Percentiles rank a stretch among this genome's conserved stretches.
Evolutionary conservation across 2,888 invertebrate genomes (phyloP).

Genomic region (Pogonocherus hispidulus): DNA sequence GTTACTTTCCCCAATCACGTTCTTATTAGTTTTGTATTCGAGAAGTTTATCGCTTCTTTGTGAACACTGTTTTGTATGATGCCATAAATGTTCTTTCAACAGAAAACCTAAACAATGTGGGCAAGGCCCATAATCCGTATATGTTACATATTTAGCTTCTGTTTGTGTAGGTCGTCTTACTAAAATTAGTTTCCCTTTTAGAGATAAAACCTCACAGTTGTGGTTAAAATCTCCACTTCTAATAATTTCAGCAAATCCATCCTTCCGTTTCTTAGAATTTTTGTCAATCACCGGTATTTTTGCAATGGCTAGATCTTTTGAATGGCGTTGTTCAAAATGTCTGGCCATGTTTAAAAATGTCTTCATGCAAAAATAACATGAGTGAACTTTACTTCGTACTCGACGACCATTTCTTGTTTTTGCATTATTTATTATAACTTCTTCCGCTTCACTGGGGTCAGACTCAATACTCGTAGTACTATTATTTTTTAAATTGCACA

Average conservation of each 20-base stretch:
- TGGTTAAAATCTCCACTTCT: background rate
- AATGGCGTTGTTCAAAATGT: conserved; percentile 29
- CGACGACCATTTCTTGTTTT: conserved; percentile 23
- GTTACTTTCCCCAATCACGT: background rate
- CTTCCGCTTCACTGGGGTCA: background rate
- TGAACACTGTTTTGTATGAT: background rate
- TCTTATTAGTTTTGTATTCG: background rate
- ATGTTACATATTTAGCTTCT: background rate
- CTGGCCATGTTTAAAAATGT: conserved; percentile 27
- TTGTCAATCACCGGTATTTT: conserved; percentile 24
- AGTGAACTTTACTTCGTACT: conserved; percentile 25
- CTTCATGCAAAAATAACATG: conserved; percentile 30
- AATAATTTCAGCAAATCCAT: background rate
- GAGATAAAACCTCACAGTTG: conserved; percentile 5
- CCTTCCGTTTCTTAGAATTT: conserved; percentile 22
- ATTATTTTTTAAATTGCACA: too few relatives aligned
- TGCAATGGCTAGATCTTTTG: conserved; percentile 21
- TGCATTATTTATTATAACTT: conserved; percentile 12
- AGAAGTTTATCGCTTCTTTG: background rate
- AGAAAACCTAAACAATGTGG: conserved; percentile 30
- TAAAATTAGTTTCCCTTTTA: conserved; percentile 5
- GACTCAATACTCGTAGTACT: too few relatives aligned
- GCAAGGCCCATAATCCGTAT: conserved; percentile 24
- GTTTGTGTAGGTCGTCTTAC: background rate
- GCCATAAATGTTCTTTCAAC: conserved; percentile 34